Evolutionary conservation across 2,888 invertebrate genomes (phyloP), one percentile per base, ranked within the genome.

Genomic region (Dasysyrphus tricinctus): DNA sequence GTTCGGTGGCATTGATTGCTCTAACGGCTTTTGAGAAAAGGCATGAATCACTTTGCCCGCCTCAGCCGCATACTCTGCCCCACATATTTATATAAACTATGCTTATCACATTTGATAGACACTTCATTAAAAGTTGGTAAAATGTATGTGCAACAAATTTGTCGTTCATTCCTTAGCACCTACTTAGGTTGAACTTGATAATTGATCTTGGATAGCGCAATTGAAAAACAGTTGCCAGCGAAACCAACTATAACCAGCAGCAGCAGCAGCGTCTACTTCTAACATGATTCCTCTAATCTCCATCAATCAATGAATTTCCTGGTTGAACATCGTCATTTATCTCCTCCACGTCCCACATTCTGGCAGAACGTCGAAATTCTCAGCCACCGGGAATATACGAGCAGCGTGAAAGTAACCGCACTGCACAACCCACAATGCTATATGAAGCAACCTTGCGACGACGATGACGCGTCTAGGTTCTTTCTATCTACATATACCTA

Each of bases 241-340:
- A 73, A 77, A 56, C 42, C 65, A 67, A 14, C 69, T 11, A 11
- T 34, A 0, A 56, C 14, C 42, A 49, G 16, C 3, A 49, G 32
- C 57, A 70, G 12, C 11, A 61, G 67, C 54, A 63, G 8, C 56
- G n/a, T 44, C 77, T 51, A 67, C 78, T 73, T 78, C 69, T 77
- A 74, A 86, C 86, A 65, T 65, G 78, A 78, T 72, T 86, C 75
- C 82, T 54, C 82, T 86, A 75, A 86, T 82, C 86, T 86, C 78
- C 82, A 86, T 86, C 86, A 79, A 86, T 86, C 86, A 82, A 82
- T 86, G 86, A 72, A 70, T 86, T 86, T 86, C 86, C 86, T 86
- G 86, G 86, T 86, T 86, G 86, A 82, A 86, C 86, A 86, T 86
- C 86, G 86, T 79, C 86, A 86, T 86, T 86, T 86, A 86, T 86